Evolutionary conservation across 2,888 invertebrate species (phyloP).

Genomic region (Pyrocoelia pectoralis): DNA sequence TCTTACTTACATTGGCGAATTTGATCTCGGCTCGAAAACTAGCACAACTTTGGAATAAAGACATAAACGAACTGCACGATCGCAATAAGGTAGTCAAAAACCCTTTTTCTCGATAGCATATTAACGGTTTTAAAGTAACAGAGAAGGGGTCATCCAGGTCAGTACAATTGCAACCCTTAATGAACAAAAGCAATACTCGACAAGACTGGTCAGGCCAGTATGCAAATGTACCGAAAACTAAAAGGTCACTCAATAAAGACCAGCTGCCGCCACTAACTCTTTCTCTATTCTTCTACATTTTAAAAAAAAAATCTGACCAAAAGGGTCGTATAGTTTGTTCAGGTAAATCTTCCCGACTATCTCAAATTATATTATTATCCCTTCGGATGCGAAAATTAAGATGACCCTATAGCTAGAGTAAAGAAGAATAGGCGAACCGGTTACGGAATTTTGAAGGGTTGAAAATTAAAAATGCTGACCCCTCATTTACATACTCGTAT

Average conservation of each 20-base stretch:
- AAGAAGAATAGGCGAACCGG: conserved; percentile 6
- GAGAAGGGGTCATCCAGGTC: conserved; percentile 46
- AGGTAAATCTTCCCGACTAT: no score
- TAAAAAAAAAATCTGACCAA: conserved; percentile 23
- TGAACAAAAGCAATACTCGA: conserved; percentile 36
- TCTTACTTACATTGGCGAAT: no score
- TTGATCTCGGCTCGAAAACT: no score
- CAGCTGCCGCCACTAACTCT: conserved; percentile 6
- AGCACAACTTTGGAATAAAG: no score
- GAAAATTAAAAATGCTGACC: conserved; percentile 55
- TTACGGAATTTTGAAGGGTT: conserved; percentile 38
- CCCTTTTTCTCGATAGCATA: background rate
- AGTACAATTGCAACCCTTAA: conserved; percentile 41
- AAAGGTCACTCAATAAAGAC: conserved; percentile 41
- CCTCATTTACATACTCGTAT: conserved; percentile 56
- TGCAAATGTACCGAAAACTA: conserved; percentile 50
- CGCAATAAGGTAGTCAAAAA: background rate
- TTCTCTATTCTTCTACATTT: background rate
- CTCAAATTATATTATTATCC: background rate
- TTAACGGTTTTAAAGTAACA: background rate
- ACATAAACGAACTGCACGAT: no score
- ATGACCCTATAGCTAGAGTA: conserved; percentile 44
- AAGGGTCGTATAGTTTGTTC: conserved; percentile 6
- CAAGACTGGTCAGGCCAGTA: conserved; percentile 54
- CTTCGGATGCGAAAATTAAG: conserved; percentile 15